phyloP scores from a whole-genome alignment of 2,888 invertebrate genomes.

The Seladonia tumulorum region DNA sequence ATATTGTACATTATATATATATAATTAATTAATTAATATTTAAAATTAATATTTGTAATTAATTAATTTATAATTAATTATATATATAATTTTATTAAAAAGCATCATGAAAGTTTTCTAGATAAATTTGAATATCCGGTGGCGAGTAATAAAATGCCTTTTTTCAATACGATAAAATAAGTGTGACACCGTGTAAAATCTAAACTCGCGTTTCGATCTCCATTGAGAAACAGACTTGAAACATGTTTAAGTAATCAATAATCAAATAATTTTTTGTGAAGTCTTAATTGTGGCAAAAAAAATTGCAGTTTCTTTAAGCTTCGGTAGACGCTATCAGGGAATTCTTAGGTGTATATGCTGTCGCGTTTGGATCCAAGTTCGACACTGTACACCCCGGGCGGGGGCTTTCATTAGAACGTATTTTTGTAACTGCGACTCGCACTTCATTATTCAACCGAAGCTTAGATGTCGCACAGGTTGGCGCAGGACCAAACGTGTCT shows the following conservation, averaged over 20 bases:
- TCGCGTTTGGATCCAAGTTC: constrained; percentile 95
- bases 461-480: constrained; percentile 87
- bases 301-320: constrained; percentile 83
- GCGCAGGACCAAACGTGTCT: constrained; percentile 87
- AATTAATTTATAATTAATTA: too few relatives aligned
- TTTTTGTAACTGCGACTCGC: constrained; percentile 79
- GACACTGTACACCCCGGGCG: constrained; percentile 84
- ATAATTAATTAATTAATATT: too few relatives aligned
- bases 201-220: constrained; percentile 41
- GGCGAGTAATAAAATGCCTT: neutral
- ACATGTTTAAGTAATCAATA: constrained; percentile 72
- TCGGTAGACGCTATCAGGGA: constrained; percentile 87
- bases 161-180: neutral
- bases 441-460: constrained; percentile 85
- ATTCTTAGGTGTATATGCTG: constrained; percentile 94
- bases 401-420: constrained; percentile 81
- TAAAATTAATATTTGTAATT: too few relatives aligned
- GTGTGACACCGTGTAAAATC: constrained; percentile 26
- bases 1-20: too few relatives aligned
- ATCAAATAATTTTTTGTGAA: constrained; percentile 67
- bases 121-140: neutral
- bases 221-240: constrained; percentile 71
- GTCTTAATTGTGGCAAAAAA: constrained; percentile 52
- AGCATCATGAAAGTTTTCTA: neutral
- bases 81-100: neutral